Evolutionary conservation across 1,140 invertebrate genomes (phyloP).

Genomic region (Catajapyx aquilonaris): DNA sequence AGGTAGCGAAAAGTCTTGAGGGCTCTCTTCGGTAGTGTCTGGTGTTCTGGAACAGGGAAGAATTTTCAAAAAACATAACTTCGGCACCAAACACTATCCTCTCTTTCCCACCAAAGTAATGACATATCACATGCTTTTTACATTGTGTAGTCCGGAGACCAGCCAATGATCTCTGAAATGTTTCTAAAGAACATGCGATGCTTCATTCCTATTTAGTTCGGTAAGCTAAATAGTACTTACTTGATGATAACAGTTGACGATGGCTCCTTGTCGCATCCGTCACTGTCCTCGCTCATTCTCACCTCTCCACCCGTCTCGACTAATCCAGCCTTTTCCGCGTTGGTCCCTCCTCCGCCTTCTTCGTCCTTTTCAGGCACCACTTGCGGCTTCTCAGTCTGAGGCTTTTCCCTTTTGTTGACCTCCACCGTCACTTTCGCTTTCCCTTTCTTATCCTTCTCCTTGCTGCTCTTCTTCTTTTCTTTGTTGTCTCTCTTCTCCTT

Average conservation of each 20-base stretch:
- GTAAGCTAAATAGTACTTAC: slow-evolving; percentile 4
- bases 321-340: neutral
- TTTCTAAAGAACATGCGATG: too few species aligned
- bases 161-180: too few species aligned
- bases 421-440: slow-evolving; percentile 10
- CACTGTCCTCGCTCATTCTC: slow-evolving; percentile 19
- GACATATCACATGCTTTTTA: neutral
- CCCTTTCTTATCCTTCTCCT: slow-evolving; percentile 12
- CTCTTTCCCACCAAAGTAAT: slow-evolving; percentile 5
- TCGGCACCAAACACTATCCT: too few species aligned
- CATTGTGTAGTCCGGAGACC: too few species aligned
- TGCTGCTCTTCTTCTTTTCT: slow-evolving; percentile 16
- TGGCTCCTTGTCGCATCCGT: slow-evolving; percentile 28
- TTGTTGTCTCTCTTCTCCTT: slow-evolving; percentile 17
- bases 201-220: neutral
- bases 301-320: slow-evolving; percentile 1
- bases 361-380: slow-evolving; percentile 7
- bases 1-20: slow-evolving; percentile 3
- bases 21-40: slow-evolving; percentile 6
- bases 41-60: too few species aligned
- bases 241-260: slow-evolving; percentile 34
- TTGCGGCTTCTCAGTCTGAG: slow-evolving; percentile 4
- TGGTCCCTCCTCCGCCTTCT: slow-evolving; percentile 4
- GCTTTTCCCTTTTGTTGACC: slow-evolving; percentile 9
- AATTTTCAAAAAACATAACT: too few species aligned